phyloP scores from a whole-genome alignment of 2,888 invertebrate species.

The Branchipolynoe longqiensis region DNA sequence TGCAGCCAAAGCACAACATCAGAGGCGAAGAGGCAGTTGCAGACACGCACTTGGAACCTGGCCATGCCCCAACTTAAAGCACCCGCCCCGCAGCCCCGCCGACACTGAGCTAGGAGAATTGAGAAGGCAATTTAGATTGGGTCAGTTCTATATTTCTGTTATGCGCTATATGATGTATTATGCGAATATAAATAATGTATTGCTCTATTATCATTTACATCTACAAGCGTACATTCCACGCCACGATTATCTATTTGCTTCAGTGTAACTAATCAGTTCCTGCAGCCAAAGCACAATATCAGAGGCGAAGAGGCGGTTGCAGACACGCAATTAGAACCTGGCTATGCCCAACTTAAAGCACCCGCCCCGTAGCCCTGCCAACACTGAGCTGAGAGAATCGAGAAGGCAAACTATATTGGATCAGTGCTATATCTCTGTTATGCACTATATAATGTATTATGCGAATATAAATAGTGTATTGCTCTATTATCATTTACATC shows the following conservation, averaged over 20 bases:
- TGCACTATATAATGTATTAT: too few relatives aligned
- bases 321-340: slow-evolving; percentile 77
- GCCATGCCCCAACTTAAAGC: slow-evolving; percentile 79
- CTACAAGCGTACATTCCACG: neutral
- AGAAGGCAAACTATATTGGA: neutral
- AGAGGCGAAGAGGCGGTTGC: slow-evolving; percentile 78
- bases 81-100: slow-evolving; percentile 80
- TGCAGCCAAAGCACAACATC: too few relatives aligned
- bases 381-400: slow-evolving; percentile 73
- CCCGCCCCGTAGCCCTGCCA: slow-evolving; percentile 80
- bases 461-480: too few relatives aligned
- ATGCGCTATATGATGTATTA: too few relatives aligned
- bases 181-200: too few relatives aligned
- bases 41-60: slow-evolving; percentile 77
- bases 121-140: neutral
- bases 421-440: neutral
- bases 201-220: neutral
- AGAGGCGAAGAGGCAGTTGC: slow-evolving; percentile 78
- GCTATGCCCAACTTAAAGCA: slow-evolving; percentile 79
- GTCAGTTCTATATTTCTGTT: neutral
- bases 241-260: too few relatives aligned
- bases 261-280: too few relatives aligned
- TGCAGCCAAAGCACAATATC: too few relatives aligned
- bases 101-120: slow-evolving; percentile 74
- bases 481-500: neutral